phyloP scores from a whole-genome alignment of 2,888 invertebrate species.

The Sesia bembeciformis region DNA sequence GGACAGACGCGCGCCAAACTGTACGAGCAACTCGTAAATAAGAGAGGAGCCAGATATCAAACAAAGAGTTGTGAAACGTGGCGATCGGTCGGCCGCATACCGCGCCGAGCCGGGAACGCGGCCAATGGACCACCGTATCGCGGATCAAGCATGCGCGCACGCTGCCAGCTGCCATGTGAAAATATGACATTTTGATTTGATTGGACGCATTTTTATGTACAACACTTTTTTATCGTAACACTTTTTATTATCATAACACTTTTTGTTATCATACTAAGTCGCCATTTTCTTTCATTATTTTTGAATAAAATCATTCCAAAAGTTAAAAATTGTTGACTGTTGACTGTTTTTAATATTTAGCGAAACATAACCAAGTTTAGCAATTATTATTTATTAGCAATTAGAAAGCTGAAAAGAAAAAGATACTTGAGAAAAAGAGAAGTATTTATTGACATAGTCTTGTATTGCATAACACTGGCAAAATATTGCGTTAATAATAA shows the following conservation, averaged over 20 bases:
- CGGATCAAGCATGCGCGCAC: conserved; percentile 5
- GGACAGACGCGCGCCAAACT: conserved; percentile 55
- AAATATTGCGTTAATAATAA: conserved; percentile 38
- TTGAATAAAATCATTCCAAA: too few relatives aligned
- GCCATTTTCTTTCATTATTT: too few relatives aligned
- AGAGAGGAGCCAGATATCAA: conserved; percentile 46
- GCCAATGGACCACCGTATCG: conserved; percentile 51
- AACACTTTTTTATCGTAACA: neutral
- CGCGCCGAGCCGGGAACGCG: conserved; percentile 48
- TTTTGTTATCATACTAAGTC: too few relatives aligned
- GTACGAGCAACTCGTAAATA: conserved; percentile 44
- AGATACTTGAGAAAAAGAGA: too few relatives aligned
- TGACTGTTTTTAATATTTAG: too few relatives aligned
- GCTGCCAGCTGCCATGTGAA: conserved; percentile 30
- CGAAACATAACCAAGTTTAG: too few relatives aligned
- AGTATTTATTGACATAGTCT: too few relatives aligned
- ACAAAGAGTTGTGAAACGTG: conserved; percentile 64
- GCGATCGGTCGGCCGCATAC: conserved; percentile 52
- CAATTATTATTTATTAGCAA: too few relatives aligned
- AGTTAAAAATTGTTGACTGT: too few relatives aligned
- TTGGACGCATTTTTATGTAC: neutral
- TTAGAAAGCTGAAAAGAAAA: too few relatives aligned
- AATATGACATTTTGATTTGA: conserved; percentile 29
- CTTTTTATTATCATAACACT: neutral
- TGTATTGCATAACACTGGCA: conserved; percentile 25